A percentile compares a stretch with the other conserved stretches of the same genome.
phyloP scores from a whole-genome alignment of 2,797 vertebrate species.

The Triplophysa bombifrons region DNA sequence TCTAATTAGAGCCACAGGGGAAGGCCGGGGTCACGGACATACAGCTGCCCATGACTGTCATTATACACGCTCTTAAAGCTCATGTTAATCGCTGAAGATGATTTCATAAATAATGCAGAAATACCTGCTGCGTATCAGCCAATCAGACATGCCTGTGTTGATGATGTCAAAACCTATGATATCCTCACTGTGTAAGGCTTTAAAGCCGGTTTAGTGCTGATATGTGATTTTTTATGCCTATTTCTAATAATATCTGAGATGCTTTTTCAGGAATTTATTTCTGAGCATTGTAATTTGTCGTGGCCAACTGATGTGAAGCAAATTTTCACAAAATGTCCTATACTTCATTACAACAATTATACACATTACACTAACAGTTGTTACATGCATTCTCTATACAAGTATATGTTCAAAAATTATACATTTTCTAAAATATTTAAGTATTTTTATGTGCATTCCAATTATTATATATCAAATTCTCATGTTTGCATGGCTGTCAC shows the following conservation, averaged over 20 bases:
- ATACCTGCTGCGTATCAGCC: slow-evolving; percentile 78
- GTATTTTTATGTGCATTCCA: too few relatives aligned
- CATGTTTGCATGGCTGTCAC: neutral
- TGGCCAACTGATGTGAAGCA: too few relatives aligned
- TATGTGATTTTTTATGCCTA: too few relatives aligned
- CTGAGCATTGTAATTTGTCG: too few relatives aligned
- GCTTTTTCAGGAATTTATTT: too few relatives aligned
- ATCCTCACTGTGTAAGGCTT: neutral
- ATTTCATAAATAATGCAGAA: slow-evolving; percentile 80
- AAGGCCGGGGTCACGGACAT: slow-evolving; percentile 75
- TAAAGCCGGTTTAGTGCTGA: neutral
- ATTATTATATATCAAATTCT: neutral
- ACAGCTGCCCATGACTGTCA: slow-evolving; percentile 70
- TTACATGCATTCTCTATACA: too few relatives aligned
- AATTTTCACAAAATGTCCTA: too few relatives aligned
- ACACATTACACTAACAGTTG: too few relatives aligned
- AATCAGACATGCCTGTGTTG: slow-evolving; percentile 61
- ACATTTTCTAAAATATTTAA: too few relatives aligned
- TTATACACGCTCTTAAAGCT: slow-evolving; percentile 66
- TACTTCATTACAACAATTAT: too few relatives aligned
- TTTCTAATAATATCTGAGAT: too few relatives aligned
- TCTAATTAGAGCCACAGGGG: slow-evolving; percentile 78
- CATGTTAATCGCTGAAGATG: slow-evolving; percentile 76
- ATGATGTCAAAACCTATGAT: neutral
- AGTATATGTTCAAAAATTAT: too few relatives aligned